These are phyloP conservation scores for Ophion slaviceki DNA, from an alignment of 2,888 invertebrate species.

Conservation along the genomic window DNA sequence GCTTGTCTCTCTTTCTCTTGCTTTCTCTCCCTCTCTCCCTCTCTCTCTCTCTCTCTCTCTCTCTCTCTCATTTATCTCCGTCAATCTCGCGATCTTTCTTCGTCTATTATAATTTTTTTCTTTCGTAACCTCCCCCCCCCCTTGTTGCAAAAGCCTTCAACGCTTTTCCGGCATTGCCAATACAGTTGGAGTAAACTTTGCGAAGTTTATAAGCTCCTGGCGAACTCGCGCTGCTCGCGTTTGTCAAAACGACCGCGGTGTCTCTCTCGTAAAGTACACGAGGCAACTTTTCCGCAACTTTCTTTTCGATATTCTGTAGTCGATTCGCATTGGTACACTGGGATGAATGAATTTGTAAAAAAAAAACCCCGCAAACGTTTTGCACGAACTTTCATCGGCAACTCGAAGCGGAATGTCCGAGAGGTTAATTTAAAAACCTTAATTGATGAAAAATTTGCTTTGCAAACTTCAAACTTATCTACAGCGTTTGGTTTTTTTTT, in stretches of 20 bases:
- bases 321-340: slow-evolving; percentile 29
- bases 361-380: background rate
- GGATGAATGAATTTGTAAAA: background rate
- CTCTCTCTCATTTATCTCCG: background rate
- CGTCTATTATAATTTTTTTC: slow-evolving; percentile 15
- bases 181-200: slow-evolving; percentile 35
- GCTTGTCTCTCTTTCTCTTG: slow-evolving; percentile 46
- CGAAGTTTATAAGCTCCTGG: slow-evolving; percentile 30
- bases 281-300: slow-evolving; percentile 50
- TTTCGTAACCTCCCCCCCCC: slow-evolving; percentile 5
- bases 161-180: slow-evolving; percentile 40
- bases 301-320: slow-evolving; percentile 49
- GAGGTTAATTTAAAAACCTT: too few relatives aligned
- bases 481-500: too few relatives aligned
- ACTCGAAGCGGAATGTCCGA: too few relatives aligned
- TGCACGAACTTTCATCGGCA: too few relatives aligned
- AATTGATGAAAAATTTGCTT: too few relatives aligned
- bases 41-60: slow-evolving; percentile 33
- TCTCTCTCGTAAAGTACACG: slow-evolving; percentile 11
- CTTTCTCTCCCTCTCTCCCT: slow-evolving; percentile 25
- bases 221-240: background rate
- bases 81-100: slow-evolving; percentile 15
- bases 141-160: slow-evolving; percentile 12
- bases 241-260: background rate
- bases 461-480: too few relatives aligned